These are phyloP conservation scores for Umimayanthus chanpuru DNA, from an alignment of 92 coral and sea anemone genomes.

Conservation along the genomic window DNA sequence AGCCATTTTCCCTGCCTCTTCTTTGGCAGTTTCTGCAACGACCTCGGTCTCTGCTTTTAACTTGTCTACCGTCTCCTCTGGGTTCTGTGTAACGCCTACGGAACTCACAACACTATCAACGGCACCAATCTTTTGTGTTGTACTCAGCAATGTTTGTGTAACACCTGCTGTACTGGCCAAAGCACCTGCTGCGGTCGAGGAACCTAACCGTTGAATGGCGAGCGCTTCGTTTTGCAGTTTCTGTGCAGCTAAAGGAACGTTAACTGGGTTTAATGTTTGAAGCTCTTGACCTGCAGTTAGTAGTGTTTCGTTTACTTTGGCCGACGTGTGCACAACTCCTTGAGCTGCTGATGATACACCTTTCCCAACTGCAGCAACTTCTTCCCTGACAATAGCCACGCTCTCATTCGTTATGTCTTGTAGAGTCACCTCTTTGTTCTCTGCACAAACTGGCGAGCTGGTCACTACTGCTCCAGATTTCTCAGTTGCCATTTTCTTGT, in stretches of 20 bases:
- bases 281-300: slow-evolving; percentile 22
- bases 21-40: slow-evolving; percentile 57
- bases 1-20: slow-evolving; percentile 47
- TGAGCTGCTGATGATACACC: slow-evolving; percentile 3
- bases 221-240: slow-evolving; percentile 24
- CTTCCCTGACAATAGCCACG: slow-evolving; percentile 11
- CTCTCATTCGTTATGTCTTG: slow-evolving; percentile 32
- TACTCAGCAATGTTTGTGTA: slow-evolving; percentile 22
- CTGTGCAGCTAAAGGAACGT: neutral
- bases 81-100: neutral
- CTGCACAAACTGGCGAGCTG: neutral
- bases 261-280: slow-evolving; percentile 12
- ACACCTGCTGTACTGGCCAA: slow-evolving; percentile 19
- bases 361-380: neutral
- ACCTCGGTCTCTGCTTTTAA: slow-evolving; percentile 56
- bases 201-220: slow-evolving; percentile 12
- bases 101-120: slow-evolving; percentile 4
- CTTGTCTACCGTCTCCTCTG: slow-evolving; percentile 67
- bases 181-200: slow-evolving; percentile 49
- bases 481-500: neutral
- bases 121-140: slow-evolving; percentile 28
- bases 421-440: neutral
- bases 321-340: slow-evolving; percentile 12
- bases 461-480: neutral
- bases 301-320: slow-evolving; percentile 15